phyloP scores from a whole-genome alignment of 1,140 invertebrate genomes.

The Aculops lycopersici region DNA sequence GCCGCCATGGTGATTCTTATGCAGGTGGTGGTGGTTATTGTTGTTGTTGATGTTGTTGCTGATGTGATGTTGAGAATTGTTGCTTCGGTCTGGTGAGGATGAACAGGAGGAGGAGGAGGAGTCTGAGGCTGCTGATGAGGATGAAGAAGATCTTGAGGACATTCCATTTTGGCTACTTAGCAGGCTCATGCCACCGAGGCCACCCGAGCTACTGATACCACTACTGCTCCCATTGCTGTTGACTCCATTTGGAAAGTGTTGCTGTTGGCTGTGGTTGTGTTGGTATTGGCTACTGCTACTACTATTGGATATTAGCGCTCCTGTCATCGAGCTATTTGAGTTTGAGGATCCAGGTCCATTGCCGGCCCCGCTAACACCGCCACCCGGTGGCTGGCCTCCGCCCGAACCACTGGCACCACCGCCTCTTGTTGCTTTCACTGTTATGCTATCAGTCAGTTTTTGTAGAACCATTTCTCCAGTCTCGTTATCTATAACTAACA shows the following conservation, averaged over 20 bases:
- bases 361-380: neutral
- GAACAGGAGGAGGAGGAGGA: too few species aligned
- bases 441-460: conserved; percentile 54
- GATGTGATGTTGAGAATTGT: too few species aligned
- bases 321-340: neutral
- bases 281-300: neutral
- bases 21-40: too few species aligned
- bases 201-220: too few species aligned
- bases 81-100: too few species aligned
- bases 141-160: too few species aligned
- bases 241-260: neutral
- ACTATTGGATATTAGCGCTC: neutral
- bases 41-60: too few species aligned
- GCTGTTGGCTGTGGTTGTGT: neutral
- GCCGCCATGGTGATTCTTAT: too few species aligned
- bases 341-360: neutral
- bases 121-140: too few species aligned
- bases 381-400: too few species aligned
- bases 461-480: conserved; percentile 75
- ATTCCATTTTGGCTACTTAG: too few species aligned
- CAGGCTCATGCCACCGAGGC: too few species aligned
- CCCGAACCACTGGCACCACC: neutral
- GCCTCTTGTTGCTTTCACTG: conserved; percentile 72
- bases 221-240: neutral
- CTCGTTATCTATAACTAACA: conserved; percentile 58